Evolutionary conservation across 2,113 vertebrate genomes (phyloP), one percentile per base, ranked within the genome.

Genomic region (Microcebus griseorufus): DNA sequence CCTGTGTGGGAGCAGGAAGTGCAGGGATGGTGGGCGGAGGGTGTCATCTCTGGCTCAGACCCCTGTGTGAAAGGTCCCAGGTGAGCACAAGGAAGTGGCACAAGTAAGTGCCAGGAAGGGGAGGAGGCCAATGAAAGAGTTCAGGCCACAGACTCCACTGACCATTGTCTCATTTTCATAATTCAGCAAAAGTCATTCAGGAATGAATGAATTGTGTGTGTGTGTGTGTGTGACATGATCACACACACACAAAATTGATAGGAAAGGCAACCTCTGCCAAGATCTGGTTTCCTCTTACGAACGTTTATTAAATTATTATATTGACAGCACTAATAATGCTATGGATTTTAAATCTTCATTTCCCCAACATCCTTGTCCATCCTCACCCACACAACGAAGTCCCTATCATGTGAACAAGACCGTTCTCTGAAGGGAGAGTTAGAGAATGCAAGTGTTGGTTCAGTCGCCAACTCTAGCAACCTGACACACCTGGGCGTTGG

Each of bases 141-240:
- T 88, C 67, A 79, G 25, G 5, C 23, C 67, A 80, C 22, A 48
- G 91, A 32, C 12, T 70, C 60, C 51, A 60, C 83, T 10, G 29
- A 96, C 58, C 92, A 29, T 13, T 0, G 11, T 65, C 93, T 92
- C 9, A 29, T 96, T 95, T 95, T 95, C 60, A 53, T 42, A 51
- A 81, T 92, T 94, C 93, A 86, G 82, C 18, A 93, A 85, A 93
- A 88, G 39, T 34, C 65, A 34, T 0, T 39, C 3, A 13, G 34
- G 22, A 75, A 16, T 48, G 73, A 32, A 55, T 42, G 42, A 42
- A 42, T 42, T 42, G 42, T 42, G 42, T 42, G 42, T 42, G 42
- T 42, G 42, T 42, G 42, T 42, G 42, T 42, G 42, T 42, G 42
- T 42, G 42, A 42, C 42, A 42, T 42, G 42, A 42, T 42, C 94